Evolutionary conservation across 2,113 vertebrate species (phyloP), one percentile per base, ranked within the genome.

Genomic region (Pomatostomus ruficeps): DNA sequence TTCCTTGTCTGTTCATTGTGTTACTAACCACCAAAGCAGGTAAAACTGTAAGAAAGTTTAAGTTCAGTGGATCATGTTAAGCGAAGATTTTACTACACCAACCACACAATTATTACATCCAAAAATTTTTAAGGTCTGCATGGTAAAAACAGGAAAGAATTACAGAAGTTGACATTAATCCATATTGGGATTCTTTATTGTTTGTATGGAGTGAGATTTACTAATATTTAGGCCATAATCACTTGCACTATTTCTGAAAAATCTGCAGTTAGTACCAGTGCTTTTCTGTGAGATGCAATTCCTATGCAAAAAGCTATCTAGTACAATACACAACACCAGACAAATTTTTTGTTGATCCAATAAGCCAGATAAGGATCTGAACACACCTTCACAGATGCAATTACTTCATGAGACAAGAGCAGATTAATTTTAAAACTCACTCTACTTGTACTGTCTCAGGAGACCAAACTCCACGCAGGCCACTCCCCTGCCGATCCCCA

Each of bases 361-460:
- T 67, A 84, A 88, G 29, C 11, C 57, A 81, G 87, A 91, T 86
- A 91, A 26, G 31, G 46, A 94, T 92, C 87, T 81, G 51, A 81
- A 81, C 52, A 89, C 61, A 48, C 72, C 59, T 84, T 92, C 38
- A 49, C 15, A 74, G 35, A 54, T 59, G 40, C 11, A 77, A 63
- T 71, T 94, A 48, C 7, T 59, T 48, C 24, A n/a, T 40, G 51
- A 91, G 59, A 73, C 26, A 84, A 73, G 38, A 81, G 17, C 4
- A 85, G 36, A 66, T 87, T 89, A 3, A 78, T 80, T 85, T 84
- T 67, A 78, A 78, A 96, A 75, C 80, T 91, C 26, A 92, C 70
- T 28, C 26, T 81, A 87, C 68, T 46, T 81, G 80, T 87, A 52
- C 52, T 81, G 6, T 59, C 66, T 87, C 52, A 55, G 61, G 24